Conservation (phyloP, 2,888 invertebrate genomes). For the Amblyjoppa proteus region DNA sequence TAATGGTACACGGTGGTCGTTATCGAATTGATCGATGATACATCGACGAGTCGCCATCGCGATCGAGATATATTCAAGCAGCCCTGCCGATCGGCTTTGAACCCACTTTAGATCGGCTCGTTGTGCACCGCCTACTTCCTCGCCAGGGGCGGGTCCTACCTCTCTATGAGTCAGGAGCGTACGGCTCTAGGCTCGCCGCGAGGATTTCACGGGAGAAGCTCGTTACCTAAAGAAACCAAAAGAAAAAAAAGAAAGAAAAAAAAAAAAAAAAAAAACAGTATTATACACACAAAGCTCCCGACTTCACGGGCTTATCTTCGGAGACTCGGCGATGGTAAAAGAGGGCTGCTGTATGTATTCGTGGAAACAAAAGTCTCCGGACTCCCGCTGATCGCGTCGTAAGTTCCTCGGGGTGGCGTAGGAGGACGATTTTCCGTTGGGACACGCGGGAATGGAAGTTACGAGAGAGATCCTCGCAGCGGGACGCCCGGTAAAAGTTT, state of each 20-base stretch:
- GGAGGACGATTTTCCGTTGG: constrained; percentile 39
- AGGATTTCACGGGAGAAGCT: neutral
- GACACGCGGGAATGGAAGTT: constrained; percentile 22
- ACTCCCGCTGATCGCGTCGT: constrained; percentile 58
- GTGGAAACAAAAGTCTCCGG: constrained; percentile 62
- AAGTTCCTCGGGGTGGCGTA: constrained; percentile 4
- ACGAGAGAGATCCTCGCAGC: constrained; percentile 4
- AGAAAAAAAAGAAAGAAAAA: no score
- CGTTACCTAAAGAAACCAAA: neutral
- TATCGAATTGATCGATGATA: constrained; percentile 46
- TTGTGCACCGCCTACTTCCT: constrained; percentile 80
- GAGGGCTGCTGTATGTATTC: constrained; percentile 26
- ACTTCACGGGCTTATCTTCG: neutral
- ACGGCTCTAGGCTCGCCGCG: constrained; percentile 52
- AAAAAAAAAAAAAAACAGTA: neutral
- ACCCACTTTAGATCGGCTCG: constrained; percentile 76
- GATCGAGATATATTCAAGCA: constrained; percentile 74
- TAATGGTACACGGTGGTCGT: neutral
- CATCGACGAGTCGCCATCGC: constrained; percentile 77
- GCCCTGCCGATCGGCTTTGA: constrained; percentile 71
- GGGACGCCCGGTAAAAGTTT: constrained; percentile 23
- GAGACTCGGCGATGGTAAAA: neutral
- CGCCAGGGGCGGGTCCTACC: constrained; percentile 81
- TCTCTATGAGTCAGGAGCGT: constrained; percentile 81
- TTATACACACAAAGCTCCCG: neutral